Base-by-base conservation (phyloP, 2,888 invertebrate genomes). In the Dendrolimus houi region DNA sequence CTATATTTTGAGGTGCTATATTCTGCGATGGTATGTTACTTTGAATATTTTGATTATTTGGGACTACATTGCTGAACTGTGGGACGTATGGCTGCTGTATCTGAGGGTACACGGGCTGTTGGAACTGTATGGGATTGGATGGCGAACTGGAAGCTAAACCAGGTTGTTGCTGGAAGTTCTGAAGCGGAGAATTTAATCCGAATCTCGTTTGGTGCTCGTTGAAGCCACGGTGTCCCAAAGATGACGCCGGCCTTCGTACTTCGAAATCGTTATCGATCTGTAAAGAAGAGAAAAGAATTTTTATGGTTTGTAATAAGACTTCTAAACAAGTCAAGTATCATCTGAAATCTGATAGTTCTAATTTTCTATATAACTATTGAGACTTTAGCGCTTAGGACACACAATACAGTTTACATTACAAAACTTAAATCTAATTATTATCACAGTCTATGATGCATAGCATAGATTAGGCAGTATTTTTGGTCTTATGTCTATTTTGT, bases 211-310 rank as follows among this genome's bases (percentile, higher is more conserved):
- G 89, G 62, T 90, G 89, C 63, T 90, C 89, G 62, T 65, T 87
- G 72, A 89, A 88, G 53, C 87, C 87, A 53, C 85, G 74, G 59
- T 85, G 87, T 57, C 83, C 83, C 64, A 83, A 67, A 41, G 79
- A 66, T 52, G 83, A 77, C 65, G 87, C 87, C 65, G 87, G 87
- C 74, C 89, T 81, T 80, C 81, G 84, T 79, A 87, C 81, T 64
- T 90, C 90, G 75, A 79, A 90, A 65, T 90, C 89, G 85, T 90
- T 87, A 72, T 90, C 90, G 76, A 86, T 75, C 90, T 90, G 87
- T 47, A 88, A 86, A 64, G 63, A 76, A 69, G 57, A 69, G 62
- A 72, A 65, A 60, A 55, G 55, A 9, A 12, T n/a, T 13, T 12
- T 29, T 29, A 29, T 6, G 29, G 29, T 29, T 29, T 29, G 29